A percentile compares a stretch with the other conserved stretches of the same genome.
phyloP scores from a whole-genome alignment of 2,113 vertebrate species.

The Lampris megalopsis region DNA sequence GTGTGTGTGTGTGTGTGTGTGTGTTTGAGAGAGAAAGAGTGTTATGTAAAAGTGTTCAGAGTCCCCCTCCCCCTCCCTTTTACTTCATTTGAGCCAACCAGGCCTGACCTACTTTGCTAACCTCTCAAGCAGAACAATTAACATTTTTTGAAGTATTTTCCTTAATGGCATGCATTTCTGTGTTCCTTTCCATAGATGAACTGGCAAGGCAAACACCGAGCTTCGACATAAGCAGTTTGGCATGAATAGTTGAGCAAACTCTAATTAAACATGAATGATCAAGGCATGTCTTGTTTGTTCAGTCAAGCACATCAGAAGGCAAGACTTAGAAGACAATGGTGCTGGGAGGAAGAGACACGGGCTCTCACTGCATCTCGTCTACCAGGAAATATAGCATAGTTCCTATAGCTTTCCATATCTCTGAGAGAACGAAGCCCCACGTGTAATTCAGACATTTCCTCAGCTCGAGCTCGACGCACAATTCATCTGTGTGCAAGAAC shows the following conservation, averaged over 20 bases:
- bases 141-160: slow-evolving; percentile 59
- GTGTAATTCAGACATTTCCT: slow-evolving; percentile 43
- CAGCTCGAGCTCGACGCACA: slow-evolving; percentile 43
- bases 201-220: slow-evolving; percentile 47
- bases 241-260: slow-evolving; percentile 51
- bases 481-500: slow-evolving; percentile 25
- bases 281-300: slow-evolving; percentile 70
- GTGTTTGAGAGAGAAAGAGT: slow-evolving; percentile 35
- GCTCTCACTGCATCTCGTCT: slow-evolving; percentile 36
- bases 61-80: slow-evolving; percentile 24
- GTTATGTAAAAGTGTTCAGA: slow-evolving; percentile 56
- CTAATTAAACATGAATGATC: slow-evolving; percentile 75
- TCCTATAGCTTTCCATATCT: slow-evolving; percentile 58
- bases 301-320: slow-evolving; percentile 58
- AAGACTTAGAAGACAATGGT: slow-evolving; percentile 42
- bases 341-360: neutral
- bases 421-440: slow-evolving; percentile 33
- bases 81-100: slow-evolving; percentile 72
- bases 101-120: slow-evolving; percentile 78
- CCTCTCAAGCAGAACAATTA: slow-evolving; percentile 77
- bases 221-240: slow-evolving; percentile 59
- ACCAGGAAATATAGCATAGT: slow-evolving; percentile 59
- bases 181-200: slow-evolving; percentile 35
- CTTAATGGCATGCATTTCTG: slow-evolving; percentile 63
- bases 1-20: slow-evolving; percentile 13